Evolutionary conservation across 1,140 invertebrate species (phyloP), one percentile per base, ranked within the genome.

Genomic region (Anthonomus grandis): DNA sequence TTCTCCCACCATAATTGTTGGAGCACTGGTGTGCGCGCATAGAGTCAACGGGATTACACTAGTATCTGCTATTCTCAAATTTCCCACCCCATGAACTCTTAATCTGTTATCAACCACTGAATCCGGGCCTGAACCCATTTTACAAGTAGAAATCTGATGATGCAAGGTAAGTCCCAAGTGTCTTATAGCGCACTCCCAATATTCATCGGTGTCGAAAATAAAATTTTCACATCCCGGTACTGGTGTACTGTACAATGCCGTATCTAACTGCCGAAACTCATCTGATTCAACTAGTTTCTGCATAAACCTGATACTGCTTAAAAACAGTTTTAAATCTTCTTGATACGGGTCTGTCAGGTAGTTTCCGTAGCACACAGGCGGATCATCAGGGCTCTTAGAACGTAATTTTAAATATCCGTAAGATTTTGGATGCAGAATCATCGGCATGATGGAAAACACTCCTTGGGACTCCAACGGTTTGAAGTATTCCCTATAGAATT

Each of bases 91-190:
- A 55, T 87, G 74, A 0, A 93, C 85, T 67, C 74, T 79, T 1
- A 94, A 71, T 46, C 85, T 70, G 0, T 83, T 78, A 70, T 88
- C 83, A 0, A 93, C 89, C 0, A 93, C 89, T 1, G 88, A 83
- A 19, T 74, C 68, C 2, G 74, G 65, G 71, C 91, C 89, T 0
- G 62, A 69, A 0, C 90, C 90, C 90, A 93, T 93, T 71, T 86
- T 89, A 18, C 79, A 83, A 0, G 87, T 88, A 0, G 83, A 78
- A 4, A 83, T 74, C 53, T 86, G 85, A 66, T 91, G 87, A 64
- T 89, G 86, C 59, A 86, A 77, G 36, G 83, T 82, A 0, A 53
- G n/a, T 1, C 87, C 84, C 12, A 87, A 77, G 48, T 81, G 77
- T 15, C 79, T 75, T 0, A 87, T 74, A n/a, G 84, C 82, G 64